These are phyloP conservation scores for Hemitrygon akajei DNA, from an alignment of 2,797 vertebrate species.

Conservation along the genomic window DNA sequence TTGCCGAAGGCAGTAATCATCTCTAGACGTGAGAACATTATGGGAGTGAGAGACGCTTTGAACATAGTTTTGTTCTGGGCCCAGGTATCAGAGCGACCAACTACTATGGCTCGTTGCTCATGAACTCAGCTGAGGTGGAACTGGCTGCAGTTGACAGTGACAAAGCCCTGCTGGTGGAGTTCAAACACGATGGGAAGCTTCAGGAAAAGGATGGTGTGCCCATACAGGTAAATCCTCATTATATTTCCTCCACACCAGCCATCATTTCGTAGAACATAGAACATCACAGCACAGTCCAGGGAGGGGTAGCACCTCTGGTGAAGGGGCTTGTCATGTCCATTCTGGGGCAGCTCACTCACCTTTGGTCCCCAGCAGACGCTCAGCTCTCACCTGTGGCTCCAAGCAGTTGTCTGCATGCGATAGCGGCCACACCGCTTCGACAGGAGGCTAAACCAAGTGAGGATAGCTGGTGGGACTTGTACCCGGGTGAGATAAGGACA, in stretches of 20 bases:
- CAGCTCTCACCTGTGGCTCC: too few relatives aligned
- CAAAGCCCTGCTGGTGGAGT: conserved; percentile 60
- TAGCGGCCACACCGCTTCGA: too few relatives aligned
- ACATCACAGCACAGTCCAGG: too few relatives aligned
- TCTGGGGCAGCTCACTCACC: too few relatives aligned
- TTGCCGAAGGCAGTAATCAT: neutral
- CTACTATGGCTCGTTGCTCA: conserved; percentile 59
- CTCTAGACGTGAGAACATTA: neutral
- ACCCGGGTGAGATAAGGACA: too few relatives aligned
- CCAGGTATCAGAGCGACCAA: conserved; percentile 62
- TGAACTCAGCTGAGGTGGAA: conserved; percentile 46
- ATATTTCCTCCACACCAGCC: neutral
- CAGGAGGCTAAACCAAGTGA: too few relatives aligned
- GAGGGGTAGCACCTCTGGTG: too few relatives aligned
- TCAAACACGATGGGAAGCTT: conserved; percentile 56
- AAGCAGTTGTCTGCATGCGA: too few relatives aligned
- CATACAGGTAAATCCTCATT: conserved; percentile 53
- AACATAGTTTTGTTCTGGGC: neutral
- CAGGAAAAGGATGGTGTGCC: conserved; percentile 57
- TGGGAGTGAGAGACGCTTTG: neutral
- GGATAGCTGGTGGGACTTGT: too few relatives aligned
- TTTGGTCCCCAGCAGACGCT: too few relatives aligned
- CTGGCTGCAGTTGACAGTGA: conserved; percentile 57
- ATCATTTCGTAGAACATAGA: too few relatives aligned
- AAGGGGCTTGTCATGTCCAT: too few relatives aligned